Conservation (phyloP, 2,888 invertebrate species). For the Prenolepis imparis region DNA sequence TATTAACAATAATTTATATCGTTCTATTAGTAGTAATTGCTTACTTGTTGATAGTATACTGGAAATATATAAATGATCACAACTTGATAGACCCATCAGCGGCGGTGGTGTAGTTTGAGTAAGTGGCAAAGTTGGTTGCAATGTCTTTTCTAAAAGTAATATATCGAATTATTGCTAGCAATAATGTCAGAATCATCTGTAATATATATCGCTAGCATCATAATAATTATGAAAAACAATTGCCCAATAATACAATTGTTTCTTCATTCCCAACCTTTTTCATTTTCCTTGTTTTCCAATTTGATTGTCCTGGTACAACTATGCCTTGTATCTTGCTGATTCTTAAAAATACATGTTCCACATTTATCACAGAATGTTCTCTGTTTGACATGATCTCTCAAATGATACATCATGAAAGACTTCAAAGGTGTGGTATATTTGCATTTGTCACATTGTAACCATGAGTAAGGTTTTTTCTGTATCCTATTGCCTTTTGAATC, state of each 20-base stretch:
- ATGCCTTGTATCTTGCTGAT: conserved; percentile 54
- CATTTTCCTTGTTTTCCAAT: conserved; percentile 39
- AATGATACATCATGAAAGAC: conserved; percentile 82
- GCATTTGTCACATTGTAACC: conserved; percentile 85
- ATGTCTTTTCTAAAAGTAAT: conserved; percentile 46
- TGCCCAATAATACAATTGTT: neutral
- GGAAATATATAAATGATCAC: conserved; percentile 70
- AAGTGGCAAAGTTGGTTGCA: conserved; percentile 52
- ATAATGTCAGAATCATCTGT: neutral
- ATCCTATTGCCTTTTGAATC: neutral
- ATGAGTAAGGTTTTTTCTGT: conserved; percentile 66
- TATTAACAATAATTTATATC: neutral
- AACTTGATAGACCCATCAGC: conserved; percentile 69
- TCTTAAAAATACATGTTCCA: conserved; percentile 62
- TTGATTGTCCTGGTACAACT: conserved; percentile 55
- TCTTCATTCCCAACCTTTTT: conserved; percentile 36
- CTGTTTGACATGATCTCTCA: conserved; percentile 77
- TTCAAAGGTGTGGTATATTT: conserved; percentile 83
- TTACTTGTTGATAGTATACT: conserved; percentile 71
- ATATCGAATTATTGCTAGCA: conserved; percentile 32
- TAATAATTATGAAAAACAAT: neutral
- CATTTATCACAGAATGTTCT: conserved; percentile 74
- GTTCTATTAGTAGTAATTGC: conserved; percentile 23
- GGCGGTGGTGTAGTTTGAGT: conserved; percentile 53
- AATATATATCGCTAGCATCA: neutral